Evolutionary conservation across 2,888 invertebrate genomes (phyloP).

Genomic region (Agrochola circellaris): DNA sequence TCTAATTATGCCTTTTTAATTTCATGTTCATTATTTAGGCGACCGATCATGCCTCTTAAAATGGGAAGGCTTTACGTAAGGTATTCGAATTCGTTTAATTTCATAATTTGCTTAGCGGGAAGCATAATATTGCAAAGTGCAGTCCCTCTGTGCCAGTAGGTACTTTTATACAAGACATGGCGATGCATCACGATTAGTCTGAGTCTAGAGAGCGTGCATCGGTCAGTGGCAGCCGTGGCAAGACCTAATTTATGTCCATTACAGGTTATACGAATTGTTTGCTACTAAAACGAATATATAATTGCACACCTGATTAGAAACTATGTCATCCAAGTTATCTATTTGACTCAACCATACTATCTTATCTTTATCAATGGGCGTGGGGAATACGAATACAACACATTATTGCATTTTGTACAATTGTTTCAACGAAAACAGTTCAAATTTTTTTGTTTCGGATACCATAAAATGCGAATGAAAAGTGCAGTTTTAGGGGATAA

Average conservation of each 20-base stretch:
- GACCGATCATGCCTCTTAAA: neutral
- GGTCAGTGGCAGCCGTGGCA: neutral
- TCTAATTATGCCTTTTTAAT: neutral
- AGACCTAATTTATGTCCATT: neutral
- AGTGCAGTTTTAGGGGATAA: constrained; percentile 4
- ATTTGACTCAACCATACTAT: constrained; percentile 80
- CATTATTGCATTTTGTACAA: constrained; percentile 70
- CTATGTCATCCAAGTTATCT: constrained; percentile 77
- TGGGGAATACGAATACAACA: constrained; percentile 71
- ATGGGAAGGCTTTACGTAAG: neutral
- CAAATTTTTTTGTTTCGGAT: constrained; percentile 1
- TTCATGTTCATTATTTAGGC: neutral
- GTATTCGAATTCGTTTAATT: neutral
- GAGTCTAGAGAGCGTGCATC: neutral
- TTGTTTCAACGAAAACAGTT: constrained; percentile 72
- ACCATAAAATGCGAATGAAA: neutral
- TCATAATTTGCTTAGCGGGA: neutral
- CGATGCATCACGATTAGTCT: constrained; percentile 2
- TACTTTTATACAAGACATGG: neutral
- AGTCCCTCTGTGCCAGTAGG: neutral
- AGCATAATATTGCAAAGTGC: neutral
- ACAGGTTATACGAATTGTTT: constrained; percentile 6
- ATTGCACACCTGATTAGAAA: constrained; percentile 59
- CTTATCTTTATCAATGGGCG: constrained; percentile 87
- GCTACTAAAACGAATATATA: constrained; percentile 18